Evolutionary conservation across 1,140 invertebrate genomes (phyloP).

Genomic region (Cryptotermes secundus): DNA sequence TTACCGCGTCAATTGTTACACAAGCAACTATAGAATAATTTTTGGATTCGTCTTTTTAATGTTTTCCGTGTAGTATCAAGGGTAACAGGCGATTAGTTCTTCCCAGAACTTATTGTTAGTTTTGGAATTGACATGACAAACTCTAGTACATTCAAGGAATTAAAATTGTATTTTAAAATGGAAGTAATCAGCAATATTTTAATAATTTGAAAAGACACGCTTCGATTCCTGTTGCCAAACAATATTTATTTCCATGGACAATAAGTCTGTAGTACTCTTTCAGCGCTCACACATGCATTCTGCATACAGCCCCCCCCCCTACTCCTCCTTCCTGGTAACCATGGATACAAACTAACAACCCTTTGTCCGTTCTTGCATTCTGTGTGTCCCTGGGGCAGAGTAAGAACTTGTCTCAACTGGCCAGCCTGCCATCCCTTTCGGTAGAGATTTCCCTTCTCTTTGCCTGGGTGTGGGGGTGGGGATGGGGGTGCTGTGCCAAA

Average conservation of each 20-base stretch:
- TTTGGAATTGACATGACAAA: too few relatives aligned
- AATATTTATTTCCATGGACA: conserved; percentile 25
- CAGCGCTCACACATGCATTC: neutral
- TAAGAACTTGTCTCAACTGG: conserved; percentile 33
- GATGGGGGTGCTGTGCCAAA: neutral
- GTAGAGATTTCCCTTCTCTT: conserved; percentile 1
- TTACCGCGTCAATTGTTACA: too few relatives aligned
- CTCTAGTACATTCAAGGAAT: too few relatives aligned
- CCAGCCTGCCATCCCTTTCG: conserved; percentile 18
- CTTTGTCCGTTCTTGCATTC: conserved; percentile 26
- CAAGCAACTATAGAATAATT: too few relatives aligned
- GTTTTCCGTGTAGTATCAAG: too few relatives aligned
- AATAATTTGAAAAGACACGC: neutral
- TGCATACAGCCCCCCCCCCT: neutral
- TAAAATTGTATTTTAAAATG: neutral
- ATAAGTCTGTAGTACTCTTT: neutral
- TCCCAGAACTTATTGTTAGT: too few relatives aligned
- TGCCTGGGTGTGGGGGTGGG: neutral
- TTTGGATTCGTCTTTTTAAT: too few relatives aligned
- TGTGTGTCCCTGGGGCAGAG: conserved; percentile 32
- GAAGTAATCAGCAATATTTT: neutral
- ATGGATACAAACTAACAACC: conserved; percentile 34
- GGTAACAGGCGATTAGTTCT: too few relatives aligned
- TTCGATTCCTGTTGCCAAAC: neutral
- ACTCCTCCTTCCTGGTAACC: neutral